These are phyloP conservation scores for Amazona guildingii DNA, from an alignment of 2,113 vertebrate species.

Conservation along the genomic window DNA sequence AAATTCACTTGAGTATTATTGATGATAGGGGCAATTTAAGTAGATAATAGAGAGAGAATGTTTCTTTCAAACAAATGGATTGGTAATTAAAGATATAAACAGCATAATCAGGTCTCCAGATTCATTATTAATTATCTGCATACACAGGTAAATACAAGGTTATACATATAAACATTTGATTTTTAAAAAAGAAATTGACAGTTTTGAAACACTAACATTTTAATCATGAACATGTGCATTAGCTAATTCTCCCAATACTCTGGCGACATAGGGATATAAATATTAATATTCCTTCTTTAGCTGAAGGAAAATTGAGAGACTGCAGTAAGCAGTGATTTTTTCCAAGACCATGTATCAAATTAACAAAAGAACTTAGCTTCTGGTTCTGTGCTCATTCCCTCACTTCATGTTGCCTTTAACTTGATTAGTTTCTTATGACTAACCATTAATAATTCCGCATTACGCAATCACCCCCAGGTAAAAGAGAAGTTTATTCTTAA, in stretches of 20 bases:
- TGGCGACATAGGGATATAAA: neutral
- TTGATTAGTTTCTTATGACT: slow-evolving; percentile 51
- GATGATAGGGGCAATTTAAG: neutral
- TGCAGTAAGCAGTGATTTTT: neutral
- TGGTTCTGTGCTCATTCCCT: slow-evolving; percentile 10
- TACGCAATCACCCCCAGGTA: slow-evolving; percentile 9
- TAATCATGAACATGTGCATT: neutral
- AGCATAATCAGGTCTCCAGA: neutral
- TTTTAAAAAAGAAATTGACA: neutral
- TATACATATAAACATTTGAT: neutral
- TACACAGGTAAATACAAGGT: neutral
- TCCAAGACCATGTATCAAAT: slow-evolving; percentile 13
- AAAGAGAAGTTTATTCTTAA: slow-evolving; percentile 42
- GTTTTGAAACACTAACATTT: neutral
- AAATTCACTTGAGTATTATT: neutral
- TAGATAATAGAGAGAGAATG: neutral
- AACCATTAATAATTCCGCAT: slow-evolving; percentile 28
- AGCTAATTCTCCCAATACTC: neutral
- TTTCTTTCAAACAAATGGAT: neutral
- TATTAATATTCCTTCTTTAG: neutral
- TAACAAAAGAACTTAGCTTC: neutral
- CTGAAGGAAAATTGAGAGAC: neutral
- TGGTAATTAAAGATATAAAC: neutral
- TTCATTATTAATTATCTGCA: neutral
- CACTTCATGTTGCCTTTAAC: slow-evolving; percentile 14